These are phyloP conservation scores for Synergus gifuensis DNA, from an alignment of 2,888 invertebrate species.

Conservation along the genomic window DNA sequence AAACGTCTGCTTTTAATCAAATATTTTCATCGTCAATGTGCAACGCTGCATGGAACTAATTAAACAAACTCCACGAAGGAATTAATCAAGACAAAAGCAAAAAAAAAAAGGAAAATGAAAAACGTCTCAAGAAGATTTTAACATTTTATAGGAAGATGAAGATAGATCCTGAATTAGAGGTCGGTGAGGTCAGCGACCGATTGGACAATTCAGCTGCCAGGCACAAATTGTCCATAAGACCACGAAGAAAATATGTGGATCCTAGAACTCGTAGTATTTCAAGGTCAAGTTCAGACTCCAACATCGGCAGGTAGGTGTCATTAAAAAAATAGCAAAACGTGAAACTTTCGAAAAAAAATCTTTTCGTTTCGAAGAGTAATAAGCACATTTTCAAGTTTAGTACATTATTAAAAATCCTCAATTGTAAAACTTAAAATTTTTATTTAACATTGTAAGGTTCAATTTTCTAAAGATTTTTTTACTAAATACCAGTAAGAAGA, in stretches of 20 bases:
- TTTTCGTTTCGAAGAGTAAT: not conserved
- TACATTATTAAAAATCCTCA: too few relatives aligned
- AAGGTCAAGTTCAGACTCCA: conserved; percentile 64
- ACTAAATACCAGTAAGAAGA: too few relatives aligned
- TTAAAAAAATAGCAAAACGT: conserved; percentile 8
- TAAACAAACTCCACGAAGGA: not conserved
- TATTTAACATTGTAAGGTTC: too few relatives aligned
- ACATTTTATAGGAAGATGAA: conserved; percentile 68
- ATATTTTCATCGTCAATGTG: not conserved
- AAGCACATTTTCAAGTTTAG: not conserved
- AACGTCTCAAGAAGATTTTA: conserved; percentile 43
- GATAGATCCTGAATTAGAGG: conserved; percentile 82
- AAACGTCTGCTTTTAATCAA: conserved; percentile 8
- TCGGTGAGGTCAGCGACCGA: conserved; percentile 79
- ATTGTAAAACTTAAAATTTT: too few relatives aligned
- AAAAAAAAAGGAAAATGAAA: conserved; percentile 39
- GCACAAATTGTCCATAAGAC: conserved; percentile 87
- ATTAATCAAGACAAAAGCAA: conserved; percentile 1
- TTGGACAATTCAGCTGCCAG: conserved; percentile 87
- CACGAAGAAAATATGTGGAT: conserved; percentile 83
- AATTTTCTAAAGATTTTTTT: too few relatives aligned
- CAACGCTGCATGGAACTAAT: conserved; percentile 19
- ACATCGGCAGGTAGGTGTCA: conserved; percentile 64
- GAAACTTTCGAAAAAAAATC: not conserved
- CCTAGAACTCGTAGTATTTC: conserved; percentile 74